A percentile compares a stretch with the other conserved stretches of the same genome.
Evolutionary conservation across 2,797 vertebrate genomes (phyloP).

Genomic region (Enoplosus armatus): DNA sequence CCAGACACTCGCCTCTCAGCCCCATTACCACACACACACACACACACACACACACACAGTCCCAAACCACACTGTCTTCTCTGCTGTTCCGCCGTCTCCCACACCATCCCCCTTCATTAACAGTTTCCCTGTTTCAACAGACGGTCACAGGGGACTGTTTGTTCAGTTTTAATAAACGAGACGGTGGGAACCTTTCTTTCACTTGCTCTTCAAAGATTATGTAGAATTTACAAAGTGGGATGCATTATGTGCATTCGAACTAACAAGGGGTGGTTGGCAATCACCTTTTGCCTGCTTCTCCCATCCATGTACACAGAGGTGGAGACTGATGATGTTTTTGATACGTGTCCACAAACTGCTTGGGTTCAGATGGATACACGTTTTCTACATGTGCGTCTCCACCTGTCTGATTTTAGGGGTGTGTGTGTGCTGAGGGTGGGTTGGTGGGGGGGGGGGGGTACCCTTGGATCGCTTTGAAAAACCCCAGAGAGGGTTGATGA

Average conservation of each 20-base stretch:
- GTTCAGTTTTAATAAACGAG: conserved; percentile 61
- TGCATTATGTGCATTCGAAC: conserved; percentile 12
- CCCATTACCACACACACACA: conserved; percentile 59
- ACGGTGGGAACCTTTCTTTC: conserved; percentile 38
- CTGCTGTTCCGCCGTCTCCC: conserved; percentile 65
- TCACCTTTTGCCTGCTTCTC: conserved; percentile 2
- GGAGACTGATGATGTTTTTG: conserved; percentile 4
- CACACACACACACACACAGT: conserved; percentile 29
- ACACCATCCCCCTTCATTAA: conserved; percentile 81
- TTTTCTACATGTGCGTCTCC: conserved; percentile 9
- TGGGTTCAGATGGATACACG: conserved; percentile 13
- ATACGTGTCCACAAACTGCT: neutral
- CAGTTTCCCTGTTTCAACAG: conserved; percentile 82
- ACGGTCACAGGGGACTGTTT: conserved; percentile 61
- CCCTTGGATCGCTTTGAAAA: conserved; percentile 61
- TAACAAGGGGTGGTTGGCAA: neutral
- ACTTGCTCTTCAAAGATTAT: conserved; percentile 38
- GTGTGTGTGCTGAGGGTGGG: conserved; percentile 19
- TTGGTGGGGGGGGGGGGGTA: no score
- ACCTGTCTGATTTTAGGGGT: conserved; percentile 27
- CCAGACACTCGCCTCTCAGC: conserved; percentile 80
- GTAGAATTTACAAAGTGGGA: conserved; percentile 26
- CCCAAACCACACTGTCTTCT: conserved; percentile 68
- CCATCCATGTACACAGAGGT: neutral
- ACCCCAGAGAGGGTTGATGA: conserved; percentile 67